Conservation (phyloP, 2,888 invertebrate genomes). For the Orchestes rusci region DNA sequence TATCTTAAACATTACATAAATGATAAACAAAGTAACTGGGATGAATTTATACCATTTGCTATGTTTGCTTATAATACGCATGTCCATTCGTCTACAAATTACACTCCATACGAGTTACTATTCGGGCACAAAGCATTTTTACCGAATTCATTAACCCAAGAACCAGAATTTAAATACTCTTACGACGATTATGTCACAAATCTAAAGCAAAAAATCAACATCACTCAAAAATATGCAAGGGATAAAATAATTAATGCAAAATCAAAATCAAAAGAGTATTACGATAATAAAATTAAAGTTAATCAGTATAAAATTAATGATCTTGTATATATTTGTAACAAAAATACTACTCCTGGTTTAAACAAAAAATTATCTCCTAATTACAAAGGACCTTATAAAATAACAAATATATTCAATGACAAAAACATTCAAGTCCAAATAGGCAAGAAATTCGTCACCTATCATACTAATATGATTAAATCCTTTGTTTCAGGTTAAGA, state of each 20-base stretch:
- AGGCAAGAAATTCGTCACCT: not conserved
- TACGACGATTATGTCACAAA: slow-evolving; percentile 29
- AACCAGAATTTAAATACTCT: slow-evolving; percentile 30
- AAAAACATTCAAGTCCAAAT: slow-evolving; percentile 1
- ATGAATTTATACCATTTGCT: slow-evolving; percentile 28
- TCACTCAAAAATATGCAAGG: slow-evolving; percentile 26
- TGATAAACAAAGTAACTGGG: slow-evolving; percentile 30
- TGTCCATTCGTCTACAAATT: slow-evolving; percentile 28
- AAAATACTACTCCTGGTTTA: slow-evolving; percentile 8
- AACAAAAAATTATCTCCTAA: slow-evolving; percentile 4
- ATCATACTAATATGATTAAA: not conserved
- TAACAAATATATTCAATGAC: not conserved
- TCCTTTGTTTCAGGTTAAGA: not conserved
- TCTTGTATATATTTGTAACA: slow-evolving; percentile 6
- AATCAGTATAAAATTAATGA: slow-evolving; percentile 4
- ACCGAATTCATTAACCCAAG: slow-evolving; percentile 28
- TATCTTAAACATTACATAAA: slow-evolving; percentile 30
- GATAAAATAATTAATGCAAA: slow-evolving; percentile 10
- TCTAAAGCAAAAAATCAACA: slow-evolving; percentile 28
- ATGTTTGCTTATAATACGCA: slow-evolving; percentile 18
- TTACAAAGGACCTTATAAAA: slow-evolving; percentile 5
- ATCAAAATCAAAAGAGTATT: slow-evolving; percentile 7
- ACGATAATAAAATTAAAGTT: slow-evolving; percentile 7
- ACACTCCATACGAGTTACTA: slow-evolving; percentile 36
- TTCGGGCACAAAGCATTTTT: slow-evolving; percentile 36